Base-by-base conservation (phyloP, 1,140 invertebrate genomes). In the Batillaria attramentaria region DNA sequence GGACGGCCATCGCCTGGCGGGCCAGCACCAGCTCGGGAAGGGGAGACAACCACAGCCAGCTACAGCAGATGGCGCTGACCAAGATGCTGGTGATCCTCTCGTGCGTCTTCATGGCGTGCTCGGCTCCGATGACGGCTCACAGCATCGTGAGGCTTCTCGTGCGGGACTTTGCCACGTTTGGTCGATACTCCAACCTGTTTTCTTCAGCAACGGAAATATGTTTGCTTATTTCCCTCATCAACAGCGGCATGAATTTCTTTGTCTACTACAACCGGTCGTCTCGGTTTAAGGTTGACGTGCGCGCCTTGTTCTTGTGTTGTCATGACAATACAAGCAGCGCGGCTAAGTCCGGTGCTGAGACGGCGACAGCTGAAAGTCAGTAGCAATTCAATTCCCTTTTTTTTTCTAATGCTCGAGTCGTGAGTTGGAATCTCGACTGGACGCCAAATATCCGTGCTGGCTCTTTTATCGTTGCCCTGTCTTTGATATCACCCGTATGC, bases 61-160 rank as follows among this genome's bases (percentile, higher is more conserved):
- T 24, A 50, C 65, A 39, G 28, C 65, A 68, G 37, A 37, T 39
- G 31, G 28, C 65, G 65, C 65, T 68, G 65, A 68, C 65, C 65
- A 68, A 39, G 37, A 68, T 68, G 65, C 65, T 68, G 28, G 65
- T 68, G 1, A 28, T 68, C 37, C 28, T 35, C 31, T 68, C 65
- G 31, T 68, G 65, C 65, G 65, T 68, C 13, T 68, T 35, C 65
- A 35, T 68, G 8, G 28, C 37, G 8, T 33, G 28, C 65, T 24
- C 28, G 24, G 65, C 33, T 3, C 65, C 65, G 1, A 24, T 28
- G 31, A 35, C 37, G 28, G 28, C 33, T 35, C 24, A 33, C 33
- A 68, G 28, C 28, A 1, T 68, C 28, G 37, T 37, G 13, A 28
- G 65, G 37, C 24, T 68, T 20, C 24, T 39, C 37, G 8, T 4